Base-by-base conservation (phyloP, 2,113 vertebrate genomes). In the Protobothrops mucrosquamatus region DNA sequence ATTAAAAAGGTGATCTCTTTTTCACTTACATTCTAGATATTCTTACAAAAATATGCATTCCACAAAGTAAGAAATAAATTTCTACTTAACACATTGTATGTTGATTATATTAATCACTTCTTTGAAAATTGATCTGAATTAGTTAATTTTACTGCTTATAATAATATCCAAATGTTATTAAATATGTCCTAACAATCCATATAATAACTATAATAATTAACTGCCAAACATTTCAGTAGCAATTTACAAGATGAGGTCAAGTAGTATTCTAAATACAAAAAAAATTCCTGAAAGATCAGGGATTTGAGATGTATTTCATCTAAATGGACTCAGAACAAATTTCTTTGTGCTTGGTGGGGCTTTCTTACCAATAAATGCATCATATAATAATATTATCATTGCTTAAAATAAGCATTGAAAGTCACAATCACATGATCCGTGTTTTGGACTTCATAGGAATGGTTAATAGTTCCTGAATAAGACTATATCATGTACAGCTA, bases 261-360 rank as follows among this genome's bases (percentile, higher is more conserved):
- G 92, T 85, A 93, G 95, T 94, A 55, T 87, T 90, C 39, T 29
- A 51, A 10, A 52, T 87, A 48, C 85, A 87, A 87, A 23, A 87
- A 14, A 52, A 48, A 51, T 87, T 48, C 12, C 48, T 87, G 85
- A 26, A 12, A n/a, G 15, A 15, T 24, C 23, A 46, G 2, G 26
- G 5, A 8, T 24, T 34, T 64, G 10, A 46, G 29, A 52, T 14
- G 46, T 48, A 59, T 7, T 54, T 64, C 9, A 48, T 69, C 26
- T 61, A 90, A 85, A 3, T 85, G 43, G 39, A 46, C 15, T 56
- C 48, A 85, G 69, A 85, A 85, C 34, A 43, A 43, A 85, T 10
- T 23, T 48, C 34, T 55, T 24, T 85, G 69, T 81, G 22, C 55
- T 91, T 12, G 39, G 34, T 56, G 52, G 14, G 39, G 52, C 20